Evolutionary conservation across 2,888 invertebrate genomes (phyloP), one percentile per base, ranked within the genome.

Genomic region (Microctonus aethiopoides): DNA sequence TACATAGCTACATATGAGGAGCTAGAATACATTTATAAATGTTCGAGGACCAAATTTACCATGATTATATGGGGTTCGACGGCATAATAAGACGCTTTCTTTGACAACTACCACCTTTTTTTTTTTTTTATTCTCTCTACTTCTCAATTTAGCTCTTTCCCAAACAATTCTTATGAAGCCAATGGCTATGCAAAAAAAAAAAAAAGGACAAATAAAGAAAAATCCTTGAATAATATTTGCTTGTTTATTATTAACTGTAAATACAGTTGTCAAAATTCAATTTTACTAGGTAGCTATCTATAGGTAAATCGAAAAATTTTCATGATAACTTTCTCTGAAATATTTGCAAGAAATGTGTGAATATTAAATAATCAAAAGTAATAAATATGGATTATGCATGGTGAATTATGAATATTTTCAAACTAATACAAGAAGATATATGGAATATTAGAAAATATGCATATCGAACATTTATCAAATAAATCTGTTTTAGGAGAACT

Each of bases 41-140:
- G 24, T 54, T 68, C 51, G 32, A 24, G 73, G 70, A 81, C 79
- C 78, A 81, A 83, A 84, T 83, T 83, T 81, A 78, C 77, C 79
- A 78, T 83, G 81, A 83, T 83, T 80, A 77, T 75, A 54, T 78
- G 76, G 76, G 52, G 59, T n/a, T 39, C 73, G 70, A 70, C 72
- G 76, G 74, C 78, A 79, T 77, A 77, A 83, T 78, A 78, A 79
- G 78, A 78, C 68, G 67, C 46, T 46, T 46, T 16, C 9, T 46
- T 46, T 46, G 46, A 46, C n/a, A 16, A 9, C 46, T 1, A 20
- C 9, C 20, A n/a, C n/a, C n/a, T n/a, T n/a, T n/a, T n/a, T n/a
- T n/a, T 46, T 69, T 70, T 73, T 54, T 41, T 41, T 67, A n/a
- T 5, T 22, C 24, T 54, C 20, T 16, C 16, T 16, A 20, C n/a